Base-by-base conservation (phyloP, 2,113 vertebrate species). In the Chlamydotis undulata region DNA sequence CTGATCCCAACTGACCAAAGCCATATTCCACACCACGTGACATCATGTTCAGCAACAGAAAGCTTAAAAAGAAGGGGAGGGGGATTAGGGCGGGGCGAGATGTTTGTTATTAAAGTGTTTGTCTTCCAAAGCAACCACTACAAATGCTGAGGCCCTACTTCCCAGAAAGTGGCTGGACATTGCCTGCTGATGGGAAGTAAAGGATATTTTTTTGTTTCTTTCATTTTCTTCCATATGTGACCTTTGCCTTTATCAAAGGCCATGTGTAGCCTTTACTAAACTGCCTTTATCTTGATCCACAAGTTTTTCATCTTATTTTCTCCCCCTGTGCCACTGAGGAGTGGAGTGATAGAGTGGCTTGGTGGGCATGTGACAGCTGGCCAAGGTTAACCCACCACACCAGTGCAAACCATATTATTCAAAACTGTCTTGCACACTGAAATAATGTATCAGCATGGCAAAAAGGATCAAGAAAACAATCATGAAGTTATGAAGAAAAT, bases 181-280 rank as follows among this genome's bases (percentile, higher is more conserved):
- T 50, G 5, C 7, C 4, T n/a, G 21, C 12, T 57, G 9, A 26
- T 35, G 1, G 7, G 21, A 41, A 67, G 9, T 3, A 71, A 56
- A 76, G 11, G 18, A 31, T 10, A 31, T 43, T 6, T 28, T 10
- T 7, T 5, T 43, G 28, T 50, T 64, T 57, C 18, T 24, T 61
- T 31, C 4, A 21, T 61, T 31, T 4, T 4, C 12, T 60, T 67
- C 22, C 0, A 0, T 3, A 4, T 4, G 15, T 21, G 17, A 1
- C 4, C 15, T 21, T 89, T 56, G 19, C 9, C 14, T 55, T 80
- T 65, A 29, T 49, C 43, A 45, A 53, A 24, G 31, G 45, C 18
- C 1, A 1, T 2, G 3, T 2, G 1, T 14, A 7, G 6, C 19
- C 15, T 60, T 52, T 41, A 70, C 41, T 70, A 41, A 60, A n/a